A percentile compares a stretch with the other conserved stretches of the same genome.
phyloP scores from a whole-genome alignment of 2,888 invertebrate species.

The Callinectes sapidus region DNA sequence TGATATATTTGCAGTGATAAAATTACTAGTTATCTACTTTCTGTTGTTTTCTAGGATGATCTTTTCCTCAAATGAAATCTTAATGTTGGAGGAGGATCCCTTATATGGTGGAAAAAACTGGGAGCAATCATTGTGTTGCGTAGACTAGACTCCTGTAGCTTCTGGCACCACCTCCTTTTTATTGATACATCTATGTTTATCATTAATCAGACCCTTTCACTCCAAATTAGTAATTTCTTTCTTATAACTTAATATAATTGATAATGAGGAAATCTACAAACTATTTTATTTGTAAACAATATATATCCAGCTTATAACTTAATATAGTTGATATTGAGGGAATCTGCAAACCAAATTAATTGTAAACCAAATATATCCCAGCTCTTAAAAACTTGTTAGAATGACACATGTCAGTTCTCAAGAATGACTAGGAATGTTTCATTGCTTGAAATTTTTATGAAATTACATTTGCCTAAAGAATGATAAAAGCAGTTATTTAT shows the following conservation, averaged over 20 bases:
- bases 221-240: neutral
- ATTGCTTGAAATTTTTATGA: neutral
- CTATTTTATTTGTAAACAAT: neutral
- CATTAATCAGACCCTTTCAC: neutral
- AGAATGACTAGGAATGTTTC: neutral
- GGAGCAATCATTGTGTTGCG: neutral
- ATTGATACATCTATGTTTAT: neutral
- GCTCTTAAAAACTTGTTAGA: neutral
- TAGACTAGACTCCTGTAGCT: neutral
- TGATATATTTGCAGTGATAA: neutral
- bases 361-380: neutral
- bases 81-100: neutral
- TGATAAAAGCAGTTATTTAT: neutral
- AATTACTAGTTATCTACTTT: neutral
- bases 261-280: neutral
- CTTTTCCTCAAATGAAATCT: neutral
- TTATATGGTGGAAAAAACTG: neutral
- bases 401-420: neutral
- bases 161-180: conserved; percentile 15
- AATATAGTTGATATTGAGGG: neutral
- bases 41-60: neutral
- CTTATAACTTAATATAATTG: neutral
- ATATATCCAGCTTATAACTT: no score
- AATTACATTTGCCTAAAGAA: neutral
- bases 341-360: neutral